Evolutionary conservation across 2,113 vertebrate genomes (phyloP).

Genomic region (Colaptes auratus): DNA sequence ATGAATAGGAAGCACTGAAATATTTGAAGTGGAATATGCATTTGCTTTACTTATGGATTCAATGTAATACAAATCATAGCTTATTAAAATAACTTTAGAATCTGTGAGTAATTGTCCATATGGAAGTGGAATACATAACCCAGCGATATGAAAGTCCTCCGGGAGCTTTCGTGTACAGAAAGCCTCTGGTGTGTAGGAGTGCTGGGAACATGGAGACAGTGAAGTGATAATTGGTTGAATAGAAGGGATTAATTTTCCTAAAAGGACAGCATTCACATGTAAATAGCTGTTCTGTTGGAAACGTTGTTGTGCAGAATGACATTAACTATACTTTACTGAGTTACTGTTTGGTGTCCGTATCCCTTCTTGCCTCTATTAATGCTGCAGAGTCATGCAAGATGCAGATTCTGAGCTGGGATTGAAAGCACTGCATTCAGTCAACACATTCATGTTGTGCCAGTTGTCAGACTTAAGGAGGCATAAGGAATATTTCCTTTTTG

Average conservation of each 20-base stretch:
- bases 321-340: not conserved
- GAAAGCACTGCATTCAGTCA: not conserved
- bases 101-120: slow-evolving; percentile 52
- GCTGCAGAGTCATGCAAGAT: not conserved
- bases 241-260: not conserved
- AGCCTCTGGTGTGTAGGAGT: not conserved
- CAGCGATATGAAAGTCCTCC: not conserved
- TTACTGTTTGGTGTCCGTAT: not conserved
- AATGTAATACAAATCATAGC: slow-evolving; percentile 18
- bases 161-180: not conserved
- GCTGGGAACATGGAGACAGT: not conserved
- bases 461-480: not conserved
- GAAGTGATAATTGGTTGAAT: not conserved
- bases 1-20: slow-evolving; percentile 47
- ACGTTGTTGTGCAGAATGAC: not conserved
- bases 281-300: not conserved
- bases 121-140: not conserved
- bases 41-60: slow-evolving; percentile 36
- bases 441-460: not conserved
- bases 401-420: not conserved
- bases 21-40: slow-evolving; percentile 4
- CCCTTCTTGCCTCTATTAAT: not conserved
- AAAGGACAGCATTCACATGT: not conserved
- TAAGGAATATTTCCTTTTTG: not conserved
- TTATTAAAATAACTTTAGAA: slow-evolving; percentile 56